A percentile compares a stretch with the other conserved stretches of the same genome.
Evolutionary conservation across 2,888 invertebrate species (phyloP).

Genomic region (Carpatolechia fugitivella): DNA sequence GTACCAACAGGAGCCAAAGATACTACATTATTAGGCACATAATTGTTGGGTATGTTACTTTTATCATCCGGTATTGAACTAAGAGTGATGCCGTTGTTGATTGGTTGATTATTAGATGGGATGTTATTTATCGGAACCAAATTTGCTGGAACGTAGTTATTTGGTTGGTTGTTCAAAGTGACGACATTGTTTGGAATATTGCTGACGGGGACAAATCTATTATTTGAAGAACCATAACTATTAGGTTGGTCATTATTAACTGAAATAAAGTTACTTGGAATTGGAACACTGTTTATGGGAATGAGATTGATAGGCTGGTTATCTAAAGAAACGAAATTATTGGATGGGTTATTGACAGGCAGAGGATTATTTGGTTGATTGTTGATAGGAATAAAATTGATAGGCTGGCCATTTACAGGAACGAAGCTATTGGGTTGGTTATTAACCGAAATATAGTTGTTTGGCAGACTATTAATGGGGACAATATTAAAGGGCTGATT

Average conservation of each 20-base stretch:
- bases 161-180: background rate
- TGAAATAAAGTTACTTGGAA: background rate
- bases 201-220: background rate
- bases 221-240: background rate
- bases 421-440: conserved; percentile 5
- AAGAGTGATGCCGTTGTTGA: background rate
- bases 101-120: background rate
- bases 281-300: background rate
- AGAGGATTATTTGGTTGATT: conserved; percentile 4
- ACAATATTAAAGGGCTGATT: background rate
- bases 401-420: background rate
- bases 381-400: background rate
- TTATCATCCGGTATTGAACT: background rate
- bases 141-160: background rate
- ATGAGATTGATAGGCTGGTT: background rate
- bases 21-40: background rate
- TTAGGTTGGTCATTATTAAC: background rate
- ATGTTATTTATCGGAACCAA: background rate
- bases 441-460: background rate
- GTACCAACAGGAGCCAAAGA: too few species aligned
- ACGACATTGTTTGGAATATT: background rate
- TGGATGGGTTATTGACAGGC: background rate
- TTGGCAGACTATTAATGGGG: background rate
- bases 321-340: background rate
- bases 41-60: background rate